These are phyloP conservation scores for Sminthurides bifidus DNA, from an alignment of 1,140 invertebrate genomes.

Conservation along the genomic window DNA sequence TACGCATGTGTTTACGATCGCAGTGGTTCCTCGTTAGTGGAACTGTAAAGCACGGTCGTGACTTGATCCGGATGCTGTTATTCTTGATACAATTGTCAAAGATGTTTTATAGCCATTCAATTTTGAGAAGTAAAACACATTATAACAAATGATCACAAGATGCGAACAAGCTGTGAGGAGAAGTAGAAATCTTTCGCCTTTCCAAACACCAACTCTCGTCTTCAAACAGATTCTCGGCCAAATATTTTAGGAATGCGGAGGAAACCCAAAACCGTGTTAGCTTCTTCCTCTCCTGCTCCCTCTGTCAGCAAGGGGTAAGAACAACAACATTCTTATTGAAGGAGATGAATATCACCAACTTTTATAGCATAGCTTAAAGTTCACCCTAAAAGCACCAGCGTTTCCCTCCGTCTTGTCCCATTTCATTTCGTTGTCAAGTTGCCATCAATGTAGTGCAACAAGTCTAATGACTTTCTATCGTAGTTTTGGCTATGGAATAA, in stretches of 20 bases:
- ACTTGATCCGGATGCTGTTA: too few relatives aligned
- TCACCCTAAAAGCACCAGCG: too few relatives aligned
- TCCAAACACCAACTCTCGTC: not conserved
- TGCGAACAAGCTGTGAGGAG: not conserved
- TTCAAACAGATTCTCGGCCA: not conserved
- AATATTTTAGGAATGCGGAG: constrained; percentile 4
- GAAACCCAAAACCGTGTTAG: not conserved
- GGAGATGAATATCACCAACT: constrained; percentile 4
- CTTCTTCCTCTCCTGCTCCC: not conserved
- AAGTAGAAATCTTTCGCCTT: not conserved
- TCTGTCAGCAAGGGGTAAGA: constrained; percentile 14
- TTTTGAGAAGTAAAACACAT: not conserved
- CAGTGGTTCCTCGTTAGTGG: too few relatives aligned
- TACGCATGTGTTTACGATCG: too few relatives aligned
- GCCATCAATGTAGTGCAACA: too few relatives aligned
- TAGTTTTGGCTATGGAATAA: too few relatives aligned
- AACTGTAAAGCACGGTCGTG: too few relatives aligned
- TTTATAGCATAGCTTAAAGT: too few relatives aligned
- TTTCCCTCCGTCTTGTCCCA: too few relatives aligned
- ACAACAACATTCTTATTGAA: constrained; percentile 12
- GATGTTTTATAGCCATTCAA: not conserved
- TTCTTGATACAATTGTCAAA: not conserved
- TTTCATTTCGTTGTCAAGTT: too few relatives aligned
- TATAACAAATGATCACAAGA: not conserved
- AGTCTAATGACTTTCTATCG: too few relatives aligned